Percentiles rank a stretch among this genome's conserved stretches.
Evolutionary conservation across 2,797 vertebrate species (phyloP).

Genomic region (Novumbra hubbsi): DNA sequence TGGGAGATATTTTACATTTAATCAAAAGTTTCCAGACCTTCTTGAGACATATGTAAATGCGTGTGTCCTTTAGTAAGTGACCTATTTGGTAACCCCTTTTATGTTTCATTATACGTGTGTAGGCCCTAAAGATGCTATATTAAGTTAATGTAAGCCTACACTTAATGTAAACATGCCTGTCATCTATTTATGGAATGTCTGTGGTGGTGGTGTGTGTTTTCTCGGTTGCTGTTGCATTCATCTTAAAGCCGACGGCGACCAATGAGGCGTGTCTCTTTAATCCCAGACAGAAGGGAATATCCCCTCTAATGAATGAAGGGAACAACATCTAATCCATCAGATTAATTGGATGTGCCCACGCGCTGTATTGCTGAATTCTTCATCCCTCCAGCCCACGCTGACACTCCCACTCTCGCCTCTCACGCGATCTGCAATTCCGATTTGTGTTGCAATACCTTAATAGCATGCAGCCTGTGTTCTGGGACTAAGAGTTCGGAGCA

Average conservation of each 20-base stretch:
- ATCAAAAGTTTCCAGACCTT: background rate
- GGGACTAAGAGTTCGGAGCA: background rate
- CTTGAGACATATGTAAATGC: background rate
- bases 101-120: background rate
- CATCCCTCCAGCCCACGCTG: slow-evolving; percentile 33
- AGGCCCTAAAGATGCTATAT: background rate
- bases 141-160: background rate
- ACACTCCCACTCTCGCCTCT: slow-evolving; percentile 22
- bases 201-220: slow-evolving; percentile 10
- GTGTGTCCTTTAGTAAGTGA: background rate
- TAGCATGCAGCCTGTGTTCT: background rate
- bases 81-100: background rate
- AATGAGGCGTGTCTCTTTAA: slow-evolving; percentile 28
- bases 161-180: background rate
- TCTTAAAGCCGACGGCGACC: slow-evolving; percentile 19
- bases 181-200: background rate
- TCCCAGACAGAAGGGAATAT: background rate
- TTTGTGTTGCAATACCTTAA: slow-evolving; percentile 39
- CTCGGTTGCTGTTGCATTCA: slow-evolving; percentile 19
- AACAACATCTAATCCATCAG: slow-evolving; percentile 71
- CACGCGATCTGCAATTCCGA: slow-evolving; percentile 46
- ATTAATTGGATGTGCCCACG: slow-evolving; percentile 69
- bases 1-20: background rate
- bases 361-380: slow-evolving; percentile 65
- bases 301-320: slow-evolving; percentile 61